Evolutionary conservation across 2,113 vertebrate genomes (phyloP), one percentile per base, ranked within the genome.

Genomic region (Pyrgilauda ruficollis): DNA sequence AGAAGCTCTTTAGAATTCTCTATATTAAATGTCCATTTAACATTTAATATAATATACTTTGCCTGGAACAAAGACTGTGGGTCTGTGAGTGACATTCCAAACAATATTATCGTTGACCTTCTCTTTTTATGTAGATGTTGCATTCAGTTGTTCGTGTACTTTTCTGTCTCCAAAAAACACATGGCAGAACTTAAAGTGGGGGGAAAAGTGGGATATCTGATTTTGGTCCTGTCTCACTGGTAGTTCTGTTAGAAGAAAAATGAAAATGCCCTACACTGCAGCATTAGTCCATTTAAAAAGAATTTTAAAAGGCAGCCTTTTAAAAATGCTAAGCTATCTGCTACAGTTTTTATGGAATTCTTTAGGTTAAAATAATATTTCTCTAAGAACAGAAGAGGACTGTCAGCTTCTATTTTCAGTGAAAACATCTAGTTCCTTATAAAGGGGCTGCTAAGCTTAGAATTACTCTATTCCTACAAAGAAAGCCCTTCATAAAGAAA

Each of bases 371-470:
- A 93, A 76, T 90, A 95, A 95, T 92, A 96, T 97, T 97, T 55
- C 91, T 59, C 37, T 24, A 67, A 92, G 95, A 90, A 97, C 94
- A 97, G 95, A 94, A 95, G 47, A 20, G 28, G 84, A 90, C 94
- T 97, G 95, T 97, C 95, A 89, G 91, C 90, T 91, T 87, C 80
- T 97, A 39, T 97, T 97, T 97, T 92, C 83, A 96, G 73, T 97
- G 90, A 91, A 97, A 97, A 97, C 94, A 96, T 70, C n/a, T 30
- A 74, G 88, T 79, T 93, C 80, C 88, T 88, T 84, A 21, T 53
- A 67, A 90, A 92, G 94, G 33, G 77, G 18, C 85, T 76, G 73
- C 83, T 96, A 67, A 91, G 90, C 86, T 88, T 64, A 53, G 63
- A 89, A 37, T 88, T 41, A 35, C 1, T 19, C 76, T n/a, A 4